phyloP scores from a whole-genome alignment of 2,888 invertebrate species.

The Arrhopalites spinosus region DNA sequence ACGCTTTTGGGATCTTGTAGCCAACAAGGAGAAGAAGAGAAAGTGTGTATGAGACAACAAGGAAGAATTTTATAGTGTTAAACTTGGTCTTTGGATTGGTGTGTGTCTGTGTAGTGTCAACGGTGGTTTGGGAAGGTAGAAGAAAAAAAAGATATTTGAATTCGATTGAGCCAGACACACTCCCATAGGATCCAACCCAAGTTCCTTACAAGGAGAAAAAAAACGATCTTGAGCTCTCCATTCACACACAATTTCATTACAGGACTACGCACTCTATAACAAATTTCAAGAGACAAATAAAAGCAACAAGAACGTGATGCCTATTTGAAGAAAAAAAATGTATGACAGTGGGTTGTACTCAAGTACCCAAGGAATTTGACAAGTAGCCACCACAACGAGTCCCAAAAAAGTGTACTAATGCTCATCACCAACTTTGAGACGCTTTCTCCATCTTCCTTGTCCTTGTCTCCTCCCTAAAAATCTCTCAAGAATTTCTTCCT shows the following conservation, averaged over 20 bases:
- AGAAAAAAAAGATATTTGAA: neutral
- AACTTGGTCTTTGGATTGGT: neutral
- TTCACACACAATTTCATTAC: too few relatives aligned
- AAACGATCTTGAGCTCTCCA: neutral
- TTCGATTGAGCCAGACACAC: constrained; percentile 1
- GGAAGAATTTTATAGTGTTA: neutral
- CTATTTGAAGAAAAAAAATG: too few relatives aligned
- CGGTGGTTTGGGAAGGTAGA: neutral
- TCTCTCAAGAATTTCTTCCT: neutral
- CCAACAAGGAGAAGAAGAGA: neutral
- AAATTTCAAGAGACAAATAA: too few relatives aligned
- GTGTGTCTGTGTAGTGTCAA: neutral
- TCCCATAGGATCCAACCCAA: neutral
- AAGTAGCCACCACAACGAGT: too few relatives aligned
- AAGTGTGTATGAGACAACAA: neutral
- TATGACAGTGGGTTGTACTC: too few relatives aligned
- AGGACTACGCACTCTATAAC: too few relatives aligned
- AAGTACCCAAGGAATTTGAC: too few relatives aligned
- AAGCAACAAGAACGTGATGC: too few relatives aligned
- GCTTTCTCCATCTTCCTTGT: neutral
- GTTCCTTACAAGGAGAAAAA: neutral
- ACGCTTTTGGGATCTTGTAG: neutral
- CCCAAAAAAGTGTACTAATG: too few relatives aligned
- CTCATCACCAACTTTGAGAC: too few relatives aligned
- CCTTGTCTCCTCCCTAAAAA: neutral